phyloP scores from a whole-genome alignment of 2,113 vertebrate species.

The Crotalus horridus region DNA sequence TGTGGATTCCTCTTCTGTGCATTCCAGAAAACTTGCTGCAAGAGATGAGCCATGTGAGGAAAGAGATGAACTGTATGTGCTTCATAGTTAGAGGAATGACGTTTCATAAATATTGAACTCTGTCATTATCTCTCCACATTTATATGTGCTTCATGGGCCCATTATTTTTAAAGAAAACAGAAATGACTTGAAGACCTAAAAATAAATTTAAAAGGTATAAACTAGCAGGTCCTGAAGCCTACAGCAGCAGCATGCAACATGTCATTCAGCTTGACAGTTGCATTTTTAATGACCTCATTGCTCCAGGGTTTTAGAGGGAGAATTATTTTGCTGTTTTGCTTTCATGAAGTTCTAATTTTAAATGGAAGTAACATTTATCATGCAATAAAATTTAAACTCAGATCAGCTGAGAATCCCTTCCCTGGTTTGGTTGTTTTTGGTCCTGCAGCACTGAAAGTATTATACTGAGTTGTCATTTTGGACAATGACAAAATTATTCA shows the following conservation, averaged over 20 bases:
- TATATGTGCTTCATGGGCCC: constrained; percentile 42
- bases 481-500: neutral
- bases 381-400: neutral
- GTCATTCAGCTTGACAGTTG: constrained; percentile 43
- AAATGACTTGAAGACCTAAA: constrained; percentile 22
- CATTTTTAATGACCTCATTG: constrained; percentile 47
- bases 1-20: neutral
- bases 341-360: constrained; percentile 35
- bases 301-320: constrained; percentile 27
- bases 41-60: neutral
- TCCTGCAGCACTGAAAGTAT: neutral
- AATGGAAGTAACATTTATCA: constrained; percentile 27
- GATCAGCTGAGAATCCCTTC: neutral
- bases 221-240: constrained; percentile 49
- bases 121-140: constrained; percentile 28
- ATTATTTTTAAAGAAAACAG: constrained; percentile 49
- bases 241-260: constrained; percentile 41
- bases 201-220: constrained; percentile 34
- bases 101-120: constrained; percentile 42
- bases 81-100: neutral
- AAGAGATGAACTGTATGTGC: neutral
- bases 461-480: neutral
- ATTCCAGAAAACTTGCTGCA: neutral
- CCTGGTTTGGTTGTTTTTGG: neutral
- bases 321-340: constrained; percentile 35